A percentile compares a stretch with the other conserved stretches of the same genome.
These are phyloP conservation scores for Polyommatus iphigenia DNA, from an alignment of 2,888 invertebrate species.

Conservation along the genomic window DNA sequence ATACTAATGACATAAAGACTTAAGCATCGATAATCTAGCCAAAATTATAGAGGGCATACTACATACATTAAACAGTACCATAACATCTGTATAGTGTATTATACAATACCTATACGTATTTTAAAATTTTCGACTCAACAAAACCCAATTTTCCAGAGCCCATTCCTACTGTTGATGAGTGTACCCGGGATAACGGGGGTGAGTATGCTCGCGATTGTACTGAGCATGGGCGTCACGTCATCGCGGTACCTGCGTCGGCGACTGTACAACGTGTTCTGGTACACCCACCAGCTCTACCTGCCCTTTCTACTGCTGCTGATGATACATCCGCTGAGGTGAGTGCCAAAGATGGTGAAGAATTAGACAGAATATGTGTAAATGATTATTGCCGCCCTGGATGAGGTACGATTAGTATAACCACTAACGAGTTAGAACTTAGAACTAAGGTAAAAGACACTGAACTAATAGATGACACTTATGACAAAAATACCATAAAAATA, in stretches of 20 bases:
- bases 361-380: neutral
- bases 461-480: too few relatives aligned
- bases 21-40: too few relatives aligned
- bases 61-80: too few relatives aligned
- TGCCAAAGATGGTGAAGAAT: neutral
- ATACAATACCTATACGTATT: too few relatives aligned
- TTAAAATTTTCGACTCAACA: too few relatives aligned
- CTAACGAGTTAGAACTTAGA: too few relatives aligned
- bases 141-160: constrained; percentile 56
- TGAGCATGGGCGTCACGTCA: constrained; percentile 71
- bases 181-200: constrained; percentile 72
- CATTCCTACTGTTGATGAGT: constrained; percentile 58
- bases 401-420: too few relatives aligned
- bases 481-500: too few relatives aligned
- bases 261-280: constrained; percentile 77
- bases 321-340: constrained; percentile 78
- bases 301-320: constrained; percentile 72
- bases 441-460: too few relatives aligned
- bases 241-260: constrained; percentile 62
- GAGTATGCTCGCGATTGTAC: constrained; percentile 66
- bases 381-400: neutral
- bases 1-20: too few relatives aligned
- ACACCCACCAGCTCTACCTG: constrained; percentile 74
- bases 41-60: too few relatives aligned
- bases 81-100: too few relatives aligned